A percentile compares a stretch with the other conserved stretches of the same genome.
These are phyloP conservation scores for Formicarius rufipectus DNA, from an alignment of 2,113 vertebrate genomes.

Conservation along the genomic window DNA sequence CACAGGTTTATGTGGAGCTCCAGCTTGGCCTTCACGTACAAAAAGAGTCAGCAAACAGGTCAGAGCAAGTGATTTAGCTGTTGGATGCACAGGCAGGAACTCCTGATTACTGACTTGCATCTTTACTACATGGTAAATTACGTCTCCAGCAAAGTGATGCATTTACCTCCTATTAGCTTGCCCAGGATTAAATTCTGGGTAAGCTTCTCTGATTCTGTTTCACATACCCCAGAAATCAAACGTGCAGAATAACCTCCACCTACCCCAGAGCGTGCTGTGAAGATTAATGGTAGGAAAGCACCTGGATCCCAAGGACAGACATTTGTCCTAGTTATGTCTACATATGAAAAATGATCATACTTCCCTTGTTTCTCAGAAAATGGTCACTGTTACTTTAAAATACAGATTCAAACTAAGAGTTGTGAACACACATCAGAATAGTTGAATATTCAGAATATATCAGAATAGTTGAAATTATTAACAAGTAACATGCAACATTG, in stretches of 20 bases:
- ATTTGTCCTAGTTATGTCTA: constrained; percentile 6
- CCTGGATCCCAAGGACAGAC: constrained; percentile 32
- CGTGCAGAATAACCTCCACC: not conserved
- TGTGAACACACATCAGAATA: not conserved
- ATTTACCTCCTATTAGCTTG: not conserved
- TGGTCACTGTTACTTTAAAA: not conserved
- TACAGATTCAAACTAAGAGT: not conserved
- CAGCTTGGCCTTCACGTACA: not conserved
- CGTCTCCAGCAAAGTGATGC: not conserved
- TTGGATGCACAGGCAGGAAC: not conserved
- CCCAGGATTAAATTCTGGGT: not conserved
- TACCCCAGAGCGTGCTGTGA: not conserved
- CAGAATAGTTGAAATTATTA: not conserved
- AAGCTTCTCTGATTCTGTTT: not conserved
- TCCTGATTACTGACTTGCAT: not conserved
- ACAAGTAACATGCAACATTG: not conserved
- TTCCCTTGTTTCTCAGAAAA: not conserved
- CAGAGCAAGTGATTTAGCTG: not conserved
- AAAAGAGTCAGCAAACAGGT: not conserved
- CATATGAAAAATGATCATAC: constrained; percentile 18
- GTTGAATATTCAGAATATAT: not conserved
- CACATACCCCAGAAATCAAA: not conserved
- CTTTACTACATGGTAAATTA: not conserved
- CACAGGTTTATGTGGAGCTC: not conserved
- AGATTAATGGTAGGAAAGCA: constrained; percentile 35